Percentiles rank a stretch among this genome's conserved stretches.
Conservation (phyloP, 2,113 vertebrate species). For the Mus spicilegus region DNA sequence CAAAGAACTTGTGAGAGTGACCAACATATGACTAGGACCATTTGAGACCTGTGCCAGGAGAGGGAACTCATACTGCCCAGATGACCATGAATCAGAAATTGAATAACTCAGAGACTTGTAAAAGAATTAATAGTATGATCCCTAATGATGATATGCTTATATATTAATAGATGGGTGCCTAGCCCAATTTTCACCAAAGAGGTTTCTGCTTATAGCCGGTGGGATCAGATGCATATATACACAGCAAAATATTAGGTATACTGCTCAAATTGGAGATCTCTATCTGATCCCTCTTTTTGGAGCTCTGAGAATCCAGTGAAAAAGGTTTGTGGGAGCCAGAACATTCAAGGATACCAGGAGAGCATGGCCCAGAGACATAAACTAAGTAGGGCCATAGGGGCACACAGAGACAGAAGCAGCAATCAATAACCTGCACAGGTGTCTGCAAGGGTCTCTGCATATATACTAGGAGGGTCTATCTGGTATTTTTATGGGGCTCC, state of each 20-base stretch:
- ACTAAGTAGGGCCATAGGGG: not conserved
- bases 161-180: not conserved
- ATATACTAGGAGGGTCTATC: too few relatives aligned
- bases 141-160: not conserved
- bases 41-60: not conserved
- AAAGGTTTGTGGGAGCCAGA: not conserved
- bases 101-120: not conserved
- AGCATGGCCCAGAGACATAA: not conserved
- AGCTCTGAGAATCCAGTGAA: not conserved
- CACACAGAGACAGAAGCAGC: too few relatives aligned
- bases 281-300: too few relatives aligned
- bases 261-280: not conserved
- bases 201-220: not conserved
- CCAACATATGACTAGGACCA: not conserved
- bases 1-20: not conserved
- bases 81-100: not conserved
- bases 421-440: too few relatives aligned
- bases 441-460: too few relatives aligned
- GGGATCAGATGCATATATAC: not conserved
- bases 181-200: not conserved
- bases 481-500: too few relatives aligned
- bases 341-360: not conserved
- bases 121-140: not conserved
- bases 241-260: not conserved
- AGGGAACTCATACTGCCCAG: not conserved